Percentiles rank a stretch among this genome's conserved stretches.
These are phyloP conservation scores for Prionailurus bengalensis DNA, from an alignment of 2,113 vertebrate genomes.

Conservation along the genomic window DNA sequence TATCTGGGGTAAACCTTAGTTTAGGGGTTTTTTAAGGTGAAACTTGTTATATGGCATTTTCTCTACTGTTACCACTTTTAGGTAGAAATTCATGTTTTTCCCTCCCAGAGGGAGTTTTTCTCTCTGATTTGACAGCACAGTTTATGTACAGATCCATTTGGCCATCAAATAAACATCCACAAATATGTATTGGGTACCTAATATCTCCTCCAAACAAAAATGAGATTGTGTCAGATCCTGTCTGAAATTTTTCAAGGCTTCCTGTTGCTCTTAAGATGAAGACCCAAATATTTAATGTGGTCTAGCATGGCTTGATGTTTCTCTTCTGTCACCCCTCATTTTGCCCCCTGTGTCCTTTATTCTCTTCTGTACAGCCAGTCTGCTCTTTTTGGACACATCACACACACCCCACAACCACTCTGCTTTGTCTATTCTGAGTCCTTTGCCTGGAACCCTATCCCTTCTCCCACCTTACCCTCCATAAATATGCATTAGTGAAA, in stretches of 20 bases:
- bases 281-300: neutral
- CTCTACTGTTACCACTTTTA: conserved; percentile 12
- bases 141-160: neutral
- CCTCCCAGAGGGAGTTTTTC: neutral
- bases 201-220: conserved; percentile 1
- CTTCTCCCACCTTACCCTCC: fast-evolving
- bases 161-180: neutral
- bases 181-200: neutral
- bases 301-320: neutral
- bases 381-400: neutral
- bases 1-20: neutral
- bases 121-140: conserved; percentile 11
- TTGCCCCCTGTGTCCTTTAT: neutral
- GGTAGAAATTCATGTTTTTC: neutral
- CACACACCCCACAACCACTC: neutral
- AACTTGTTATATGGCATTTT: conserved; percentile 22
- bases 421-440: neutral
- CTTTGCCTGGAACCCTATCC: neutral
- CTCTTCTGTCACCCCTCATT: neutral
- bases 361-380: neutral
- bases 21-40: neutral
- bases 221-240: neutral
- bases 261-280: neutral
- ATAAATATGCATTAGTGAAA: neutral
- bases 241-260: conserved; percentile 7